Evolutionary conservation across 2,113 vertebrate species (phyloP), one percentile per base, ranked within the genome.

Genomic region (Sylvicapra grimmia): DNA sequence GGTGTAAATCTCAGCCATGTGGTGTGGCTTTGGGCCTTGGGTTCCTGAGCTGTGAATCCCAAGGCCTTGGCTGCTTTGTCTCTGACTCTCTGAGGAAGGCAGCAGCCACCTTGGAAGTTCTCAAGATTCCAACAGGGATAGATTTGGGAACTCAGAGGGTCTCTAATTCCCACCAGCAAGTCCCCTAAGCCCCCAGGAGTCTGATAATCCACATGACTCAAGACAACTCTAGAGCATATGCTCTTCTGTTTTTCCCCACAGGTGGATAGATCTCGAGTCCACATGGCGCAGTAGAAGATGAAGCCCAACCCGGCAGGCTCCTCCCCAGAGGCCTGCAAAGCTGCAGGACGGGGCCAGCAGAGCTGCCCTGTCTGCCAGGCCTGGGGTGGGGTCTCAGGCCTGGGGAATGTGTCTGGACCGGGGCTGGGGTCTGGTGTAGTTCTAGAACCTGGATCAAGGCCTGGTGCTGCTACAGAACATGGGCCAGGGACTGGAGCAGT

Each of bases 321-420:
- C 58, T 54, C 65, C 11, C 75, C 85, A 40, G 93, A 96, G 89
- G 36, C 65, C 89, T 97, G 97, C 40, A 65, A 23, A 97, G 93
- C 89, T 53, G 8, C 91, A 31, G 79, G 89, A 61, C 94, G 56
- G 79, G 96, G 11, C 1, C 72, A 90, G 44, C 97, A 96, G 84
- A 77, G 58, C 84, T 98, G 95, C 92, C 95, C 97, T 7, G 86
- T 98, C 63, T 98, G 97, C 89, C 97, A 97, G 94, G 94, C 93
- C 23, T 96, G 94, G 19, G 94, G 63, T 77, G 96, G 93, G 47
- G 4, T 77, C 61, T 92, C 94, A 53, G 90, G 94, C 33, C 90
- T 16, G 40, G 53, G 4, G 31, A 33, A 51, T 54, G 51, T 54
- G 49, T 23, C 61, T 14, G 8, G 53, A 23, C n/a, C 88, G 82